phyloP scores from a whole-genome alignment of 2,113 vertebrate genomes.

The Ibidorhyncha struthersii region DNA sequence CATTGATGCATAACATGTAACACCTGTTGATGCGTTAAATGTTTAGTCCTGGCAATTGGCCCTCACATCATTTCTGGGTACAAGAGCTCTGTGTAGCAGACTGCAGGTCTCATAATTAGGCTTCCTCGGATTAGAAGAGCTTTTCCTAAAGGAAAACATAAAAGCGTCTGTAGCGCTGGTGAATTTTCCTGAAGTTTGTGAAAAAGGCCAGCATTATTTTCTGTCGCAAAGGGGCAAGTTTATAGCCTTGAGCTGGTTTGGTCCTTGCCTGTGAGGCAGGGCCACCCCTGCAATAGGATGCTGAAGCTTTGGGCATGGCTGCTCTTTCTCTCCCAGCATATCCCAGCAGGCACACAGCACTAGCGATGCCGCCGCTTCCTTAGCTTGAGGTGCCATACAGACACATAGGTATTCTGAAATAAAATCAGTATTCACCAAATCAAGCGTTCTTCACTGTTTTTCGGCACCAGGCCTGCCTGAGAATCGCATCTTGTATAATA shows the following conservation, averaged over 20 bases:
- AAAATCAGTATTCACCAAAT: neutral
- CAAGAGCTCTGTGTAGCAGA: neutral
- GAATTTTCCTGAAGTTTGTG: neutral
- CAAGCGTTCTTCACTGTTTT: neutral
- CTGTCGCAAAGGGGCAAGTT: neutral
- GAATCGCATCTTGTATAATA: neutral
- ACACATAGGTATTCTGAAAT: neutral
- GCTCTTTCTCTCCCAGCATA: neutral
- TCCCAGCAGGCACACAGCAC: neutral
- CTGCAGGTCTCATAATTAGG: neutral
- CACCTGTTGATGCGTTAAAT: slow-evolving; percentile 60
- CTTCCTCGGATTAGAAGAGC: neutral
- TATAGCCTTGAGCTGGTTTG: neutral
- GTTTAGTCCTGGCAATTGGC: slow-evolving; percentile 51
- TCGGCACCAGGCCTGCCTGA: neutral
- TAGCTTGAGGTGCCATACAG: neutral
- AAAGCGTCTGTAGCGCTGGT: neutral
- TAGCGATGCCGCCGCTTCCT: rapidly evolving
- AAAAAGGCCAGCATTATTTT: neutral
- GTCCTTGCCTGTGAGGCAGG: neutral
- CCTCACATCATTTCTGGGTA: slow-evolving; percentile 16
- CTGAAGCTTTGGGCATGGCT: neutral
- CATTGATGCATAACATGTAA: slow-evolving; percentile 57
- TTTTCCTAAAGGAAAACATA: neutral
- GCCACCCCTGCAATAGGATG: neutral